phyloP scores from a whole-genome alignment of 2,113 vertebrate species.

The Xerus inauris region DNA sequence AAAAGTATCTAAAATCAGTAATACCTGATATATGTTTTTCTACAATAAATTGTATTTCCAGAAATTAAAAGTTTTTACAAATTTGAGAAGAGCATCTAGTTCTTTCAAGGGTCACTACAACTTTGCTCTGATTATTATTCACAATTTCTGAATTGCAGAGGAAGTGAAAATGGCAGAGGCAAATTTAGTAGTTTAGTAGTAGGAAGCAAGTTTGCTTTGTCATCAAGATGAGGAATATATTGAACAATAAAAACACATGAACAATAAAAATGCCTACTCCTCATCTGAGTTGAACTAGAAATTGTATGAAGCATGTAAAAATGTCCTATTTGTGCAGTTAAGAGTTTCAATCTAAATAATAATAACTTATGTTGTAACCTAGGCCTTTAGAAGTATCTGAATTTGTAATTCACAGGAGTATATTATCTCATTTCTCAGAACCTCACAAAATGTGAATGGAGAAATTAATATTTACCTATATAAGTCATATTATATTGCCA shows the following conservation, averaged over 20 bases:
- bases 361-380: not conserved
- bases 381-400: not conserved
- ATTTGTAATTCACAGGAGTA: not conserved
- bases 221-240: constrained; percentile 9
- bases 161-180: constrained; percentile 22
- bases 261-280: not conserved
- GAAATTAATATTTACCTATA: not conserved
- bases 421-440: not conserved
- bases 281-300: not conserved
- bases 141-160: constrained; percentile 31
- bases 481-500: not conserved
- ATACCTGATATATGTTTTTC: not conserved
- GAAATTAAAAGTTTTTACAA: not conserved
- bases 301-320: not conserved
- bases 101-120: not conserved
- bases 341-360: not conserved
- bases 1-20: constrained; percentile 10
- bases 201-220: not conserved
- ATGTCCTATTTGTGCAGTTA: not conserved
- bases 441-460: not conserved
- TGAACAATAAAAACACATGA: no score
- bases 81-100: not conserved
- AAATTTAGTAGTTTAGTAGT: constrained; percentile 44
- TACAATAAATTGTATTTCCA: not conserved
- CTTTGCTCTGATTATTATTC: constrained; percentile 28